phyloP scores from a whole-genome alignment of 1,140 invertebrate species.

The Neuroterus valhalla region DNA sequence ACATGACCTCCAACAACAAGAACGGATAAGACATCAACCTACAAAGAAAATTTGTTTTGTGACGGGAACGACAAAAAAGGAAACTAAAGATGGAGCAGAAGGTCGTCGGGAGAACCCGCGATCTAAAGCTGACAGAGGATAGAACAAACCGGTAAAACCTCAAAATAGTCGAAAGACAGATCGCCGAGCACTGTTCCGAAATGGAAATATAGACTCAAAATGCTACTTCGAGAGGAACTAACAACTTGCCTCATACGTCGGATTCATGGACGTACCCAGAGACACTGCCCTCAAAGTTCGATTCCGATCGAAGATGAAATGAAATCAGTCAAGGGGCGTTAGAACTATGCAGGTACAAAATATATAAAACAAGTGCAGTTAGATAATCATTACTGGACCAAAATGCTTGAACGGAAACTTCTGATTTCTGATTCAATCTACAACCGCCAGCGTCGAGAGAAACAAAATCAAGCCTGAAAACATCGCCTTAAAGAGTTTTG shows the following conservation, averaged over 20 bases:
- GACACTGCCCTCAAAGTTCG: background rate
- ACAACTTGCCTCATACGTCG: background rate
- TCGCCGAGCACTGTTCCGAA: background rate
- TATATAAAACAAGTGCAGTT: background rate
- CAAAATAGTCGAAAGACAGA: background rate
- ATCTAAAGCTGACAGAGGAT: background rate
- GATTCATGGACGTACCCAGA: background rate
- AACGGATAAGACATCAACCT: background rate
- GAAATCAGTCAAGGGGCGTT: background rate
- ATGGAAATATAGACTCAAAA: background rate
- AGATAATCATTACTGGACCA: background rate
- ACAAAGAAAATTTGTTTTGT: background rate
- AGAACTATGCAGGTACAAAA: background rate
- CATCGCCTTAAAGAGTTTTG: conserved; percentile 26
- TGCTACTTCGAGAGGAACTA: background rate
- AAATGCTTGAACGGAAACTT: conserved; percentile 21
- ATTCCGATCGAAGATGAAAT: background rate
- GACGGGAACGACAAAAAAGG: background rate
- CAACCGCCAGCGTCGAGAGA: background rate
- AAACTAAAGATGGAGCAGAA: background rate
- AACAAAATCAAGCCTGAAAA: conserved; percentile 1
- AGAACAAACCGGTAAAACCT: background rate
- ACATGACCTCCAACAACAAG: background rate
- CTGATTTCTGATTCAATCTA: conserved; percentile 24
- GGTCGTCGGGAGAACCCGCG: too few relatives aligned